Percentiles rank a stretch among this genome's conserved stretches.
These are phyloP conservation scores for Acridotheres tristis DNA, from an alignment of 2,797 vertebrate species.

Conservation along the genomic window DNA sequence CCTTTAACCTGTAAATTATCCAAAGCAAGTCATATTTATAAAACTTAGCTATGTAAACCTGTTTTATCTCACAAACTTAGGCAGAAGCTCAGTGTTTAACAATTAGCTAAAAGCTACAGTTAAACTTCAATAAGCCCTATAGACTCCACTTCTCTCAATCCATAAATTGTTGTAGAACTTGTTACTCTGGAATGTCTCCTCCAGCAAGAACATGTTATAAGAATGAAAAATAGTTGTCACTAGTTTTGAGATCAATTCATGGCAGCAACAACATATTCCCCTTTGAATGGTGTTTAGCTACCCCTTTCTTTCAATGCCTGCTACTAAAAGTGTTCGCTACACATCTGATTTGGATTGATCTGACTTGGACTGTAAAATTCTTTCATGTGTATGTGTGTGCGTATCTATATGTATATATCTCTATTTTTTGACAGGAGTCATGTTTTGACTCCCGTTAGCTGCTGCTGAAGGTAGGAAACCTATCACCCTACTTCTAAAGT, in stretches of 20 bases:
- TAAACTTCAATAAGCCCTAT: not conserved
- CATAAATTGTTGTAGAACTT: not conserved
- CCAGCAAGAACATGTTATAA: not conserved
- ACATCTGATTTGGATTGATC: not conserved
- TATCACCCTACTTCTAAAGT: not conserved
- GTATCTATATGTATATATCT: not conserved
- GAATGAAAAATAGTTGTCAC: constrained; percentile 6
- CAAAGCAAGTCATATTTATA: not conserved
- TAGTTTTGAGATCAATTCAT: constrained; percentile 6
- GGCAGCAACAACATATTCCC: not conserved
- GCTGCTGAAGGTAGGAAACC: not conserved
- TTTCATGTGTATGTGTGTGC: not conserved
- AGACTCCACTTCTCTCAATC: not conserved
- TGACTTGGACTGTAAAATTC: not conserved
- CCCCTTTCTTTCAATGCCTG: not conserved
- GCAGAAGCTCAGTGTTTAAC: not conserved
- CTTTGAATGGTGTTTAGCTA: not conserved
- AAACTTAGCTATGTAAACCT: not conserved
- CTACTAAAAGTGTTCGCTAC: not conserved
- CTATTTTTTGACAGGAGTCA: not conserved
- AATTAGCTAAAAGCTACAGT: not conserved
- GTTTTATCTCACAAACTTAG: not conserved
- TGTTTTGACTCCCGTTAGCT: not conserved
- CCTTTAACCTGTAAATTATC: not conserved
- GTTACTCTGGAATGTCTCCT: not conserved